A percentile compares a stretch with the other conserved stretches of the same genome.
phyloP scores from a whole-genome alignment of 2,113 vertebrate genomes.

The Fregetta grallaria region DNA sequence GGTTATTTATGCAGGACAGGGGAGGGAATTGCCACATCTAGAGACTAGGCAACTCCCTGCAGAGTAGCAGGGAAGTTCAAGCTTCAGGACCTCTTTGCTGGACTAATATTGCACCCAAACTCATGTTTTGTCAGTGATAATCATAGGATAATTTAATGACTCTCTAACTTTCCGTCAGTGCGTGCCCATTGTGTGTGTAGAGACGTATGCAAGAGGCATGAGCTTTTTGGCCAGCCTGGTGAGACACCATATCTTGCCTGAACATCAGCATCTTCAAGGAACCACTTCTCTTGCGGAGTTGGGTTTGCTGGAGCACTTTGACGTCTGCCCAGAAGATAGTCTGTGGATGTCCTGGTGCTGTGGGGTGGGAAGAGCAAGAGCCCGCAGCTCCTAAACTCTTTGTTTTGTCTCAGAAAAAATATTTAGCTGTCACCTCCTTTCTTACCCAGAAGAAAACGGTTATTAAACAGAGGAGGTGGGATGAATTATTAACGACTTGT shows the following conservation, averaged over 20 bases:
- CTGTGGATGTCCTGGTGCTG: background rate
- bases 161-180: background rate
- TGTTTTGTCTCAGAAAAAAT: background rate
- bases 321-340: background rate
- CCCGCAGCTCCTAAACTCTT: background rate
- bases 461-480: background rate
- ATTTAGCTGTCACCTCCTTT: background rate
- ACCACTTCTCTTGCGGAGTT: background rate
- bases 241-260: background rate
- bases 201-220: background rate
- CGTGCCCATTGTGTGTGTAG: rapidly evolving
- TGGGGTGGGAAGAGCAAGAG: background rate
- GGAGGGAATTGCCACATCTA: background rate
- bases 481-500: conserved; percentile 6
- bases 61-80: background rate
- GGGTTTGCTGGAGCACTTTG: background rate
- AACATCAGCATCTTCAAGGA: background rate
- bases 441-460: background rate
- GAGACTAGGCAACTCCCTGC: background rate
- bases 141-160: background rate
- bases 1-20: background rate
- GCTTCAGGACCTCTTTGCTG: background rate
- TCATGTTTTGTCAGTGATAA: background rate
- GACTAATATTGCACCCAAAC: background rate
- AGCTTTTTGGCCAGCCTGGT: background rate